A percentile compares a stretch with the other conserved stretches of the same genome.
phyloP scores from a whole-genome alignment of 2,797 vertebrate genomes.

The Limosa lapponica region DNA sequence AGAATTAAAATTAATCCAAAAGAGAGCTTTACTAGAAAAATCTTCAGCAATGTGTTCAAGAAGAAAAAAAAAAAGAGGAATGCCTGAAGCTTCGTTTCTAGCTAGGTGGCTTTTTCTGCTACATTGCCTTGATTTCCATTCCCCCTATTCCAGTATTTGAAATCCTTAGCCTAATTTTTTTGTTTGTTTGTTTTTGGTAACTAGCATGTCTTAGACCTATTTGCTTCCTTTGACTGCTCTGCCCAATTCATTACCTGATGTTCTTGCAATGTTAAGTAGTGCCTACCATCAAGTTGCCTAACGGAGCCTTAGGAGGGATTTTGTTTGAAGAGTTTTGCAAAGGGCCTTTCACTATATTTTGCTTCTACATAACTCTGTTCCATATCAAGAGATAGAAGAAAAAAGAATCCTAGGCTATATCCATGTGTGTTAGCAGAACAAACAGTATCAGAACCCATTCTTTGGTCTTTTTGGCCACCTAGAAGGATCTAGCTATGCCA shows the following conservation, averaged over 20 bases:
- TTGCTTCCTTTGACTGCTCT: background rate
- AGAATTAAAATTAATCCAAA: background rate
- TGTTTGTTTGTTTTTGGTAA: slow-evolving; percentile 14
- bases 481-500: background rate
- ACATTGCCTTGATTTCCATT: background rate
- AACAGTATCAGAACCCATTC: background rate
- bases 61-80: background rate
- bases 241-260: background rate
- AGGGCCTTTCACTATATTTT: background rate
- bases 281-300: background rate
- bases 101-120: background rate
- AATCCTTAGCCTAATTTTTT: background rate
- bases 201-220: background rate
- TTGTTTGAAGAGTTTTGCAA: background rate
- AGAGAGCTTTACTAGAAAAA: background rate
- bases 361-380: rapidly evolving
- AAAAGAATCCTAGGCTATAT: background rate
- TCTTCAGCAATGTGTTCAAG: background rate
- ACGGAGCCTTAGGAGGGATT: background rate
- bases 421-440: background rate
- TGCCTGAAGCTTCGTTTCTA: background rate
- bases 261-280: background rate
- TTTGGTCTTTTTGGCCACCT: background rate
- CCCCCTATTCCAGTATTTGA: background rate
- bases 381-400: background rate